A percentile compares a stretch with the other conserved stretches of the same genome.
Conservation (phyloP, 2,888 invertebrate genomes). For the Druceiella hillmani region DNA sequence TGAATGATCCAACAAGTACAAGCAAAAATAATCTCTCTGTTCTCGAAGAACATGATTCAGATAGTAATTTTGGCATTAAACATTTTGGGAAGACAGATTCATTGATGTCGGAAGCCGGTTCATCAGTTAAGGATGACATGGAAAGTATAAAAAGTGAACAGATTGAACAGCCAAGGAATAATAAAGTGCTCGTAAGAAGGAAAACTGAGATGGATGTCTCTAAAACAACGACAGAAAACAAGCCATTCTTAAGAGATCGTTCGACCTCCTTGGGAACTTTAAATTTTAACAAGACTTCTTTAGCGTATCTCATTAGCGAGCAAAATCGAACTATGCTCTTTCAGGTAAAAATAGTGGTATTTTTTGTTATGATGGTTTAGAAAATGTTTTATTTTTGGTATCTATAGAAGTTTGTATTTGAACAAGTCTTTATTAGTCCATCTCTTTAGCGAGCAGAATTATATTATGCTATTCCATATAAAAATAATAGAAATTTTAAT, state of each 20-base stretch:
- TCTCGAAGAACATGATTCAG: slow-evolving; percentile 41
- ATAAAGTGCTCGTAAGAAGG: slow-evolving; percentile 18
- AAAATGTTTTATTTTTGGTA: background rate
- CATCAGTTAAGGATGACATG: too few species aligned
- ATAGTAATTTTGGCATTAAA: slow-evolving; percentile 1
- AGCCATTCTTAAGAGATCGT: slow-evolving; percentile 48
- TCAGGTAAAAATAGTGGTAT: slow-evolving; percentile 50
- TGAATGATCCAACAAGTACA: slow-evolving; percentile 31
- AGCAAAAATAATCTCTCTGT: slow-evolving; percentile 41
- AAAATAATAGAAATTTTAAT: too few species aligned
- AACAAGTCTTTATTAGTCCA: too few species aligned
- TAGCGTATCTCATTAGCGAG: slow-evolving; percentile 52
- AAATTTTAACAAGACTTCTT: slow-evolving; percentile 38
- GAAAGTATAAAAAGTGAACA: too few species aligned
- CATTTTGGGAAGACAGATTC: slow-evolving; percentile 9
- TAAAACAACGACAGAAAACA: slow-evolving; percentile 35
- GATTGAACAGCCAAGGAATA: slow-evolving; percentile 33
- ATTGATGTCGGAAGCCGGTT: too few species aligned
- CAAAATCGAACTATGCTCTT: slow-evolving; percentile 93
- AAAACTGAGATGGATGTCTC: slow-evolving; percentile 19
- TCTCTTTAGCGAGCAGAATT: too few species aligned
- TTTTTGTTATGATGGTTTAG: slow-evolving; percentile 1
- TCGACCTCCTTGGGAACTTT: slow-evolving; percentile 59
- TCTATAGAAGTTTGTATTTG: background rate
- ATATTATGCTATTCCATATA: too few species aligned